phyloP scores from a whole-genome alignment of 2,888 invertebrate genomes.

The Apoda limacodes region DNA sequence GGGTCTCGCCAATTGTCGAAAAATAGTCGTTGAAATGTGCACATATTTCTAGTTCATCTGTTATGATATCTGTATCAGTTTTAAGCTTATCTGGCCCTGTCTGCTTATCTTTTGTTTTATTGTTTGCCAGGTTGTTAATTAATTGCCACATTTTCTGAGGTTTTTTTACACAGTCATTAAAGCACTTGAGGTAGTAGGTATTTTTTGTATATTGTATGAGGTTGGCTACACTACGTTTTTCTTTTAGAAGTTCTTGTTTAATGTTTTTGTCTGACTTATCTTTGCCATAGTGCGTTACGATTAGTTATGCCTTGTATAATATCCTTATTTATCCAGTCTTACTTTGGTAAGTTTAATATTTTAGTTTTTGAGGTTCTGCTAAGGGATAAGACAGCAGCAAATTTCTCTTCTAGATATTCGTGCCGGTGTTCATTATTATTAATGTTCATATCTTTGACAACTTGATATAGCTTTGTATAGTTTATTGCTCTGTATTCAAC shows the following conservation, averaged over 20 bases:
- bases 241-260: conserved; percentile 5
- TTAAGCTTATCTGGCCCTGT: too few relatives aligned
- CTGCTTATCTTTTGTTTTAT: too few relatives aligned
- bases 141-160: conserved; percentile 18
- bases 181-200: conserved; percentile 13
- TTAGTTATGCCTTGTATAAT: conserved; percentile 12
- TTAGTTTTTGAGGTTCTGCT: conserved; percentile 9
- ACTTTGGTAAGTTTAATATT: conserved; percentile 5
- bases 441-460: too few relatives aligned
- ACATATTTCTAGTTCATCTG: too few relatives aligned
- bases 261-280: conserved; percentile 10
- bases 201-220: too few relatives aligned
- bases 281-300: conserved; percentile 8
- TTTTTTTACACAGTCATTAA: conserved; percentile 11
- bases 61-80: too few relatives aligned
- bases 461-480: conserved; percentile 5
- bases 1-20: too few relatives aligned
- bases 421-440: background rate
- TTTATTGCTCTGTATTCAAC: conserved; percentile 8
- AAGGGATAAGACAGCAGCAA: conserved; percentile 1
- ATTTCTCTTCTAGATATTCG: conserved; percentile 1
- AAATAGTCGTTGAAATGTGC: too few relatives aligned
- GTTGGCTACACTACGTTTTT: conserved; percentile 5
- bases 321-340: too few relatives aligned
- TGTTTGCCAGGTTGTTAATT: conserved; percentile 9